Percentiles rank a stretch among this genome's conserved stretches.
phyloP scores from a whole-genome alignment of 2,888 invertebrate genomes.

The Amblyteles armatorius region DNA sequence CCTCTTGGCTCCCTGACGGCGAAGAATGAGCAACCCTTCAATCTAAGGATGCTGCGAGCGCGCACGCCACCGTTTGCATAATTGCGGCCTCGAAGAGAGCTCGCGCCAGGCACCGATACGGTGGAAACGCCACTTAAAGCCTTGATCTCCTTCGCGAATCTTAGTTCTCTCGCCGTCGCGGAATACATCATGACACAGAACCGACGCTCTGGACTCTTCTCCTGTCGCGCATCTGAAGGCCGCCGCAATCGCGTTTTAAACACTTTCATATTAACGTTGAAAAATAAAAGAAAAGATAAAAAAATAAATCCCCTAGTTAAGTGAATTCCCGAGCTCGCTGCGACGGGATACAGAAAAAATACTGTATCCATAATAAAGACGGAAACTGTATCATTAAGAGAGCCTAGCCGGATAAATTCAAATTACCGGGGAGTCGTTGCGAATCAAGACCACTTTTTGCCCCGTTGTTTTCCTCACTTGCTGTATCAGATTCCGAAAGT shows the following conservation, averaged over 20 bases:
- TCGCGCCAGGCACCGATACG: conserved; percentile 56
- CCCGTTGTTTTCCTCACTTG: conserved; percentile 19
- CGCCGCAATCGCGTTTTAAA: conserved; percentile 24
- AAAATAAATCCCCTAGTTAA: conserved; percentile 5
- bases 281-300: neutral
- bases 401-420: conserved; percentile 15
- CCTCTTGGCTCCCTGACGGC: conserved; percentile 55
- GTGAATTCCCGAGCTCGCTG: conserved; percentile 31
- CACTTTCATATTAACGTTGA: neutral
- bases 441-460: conserved; percentile 62
- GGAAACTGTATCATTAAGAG: conserved; percentile 45
- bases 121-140: conserved; percentile 61
- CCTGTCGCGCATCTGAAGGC: conserved; percentile 37
- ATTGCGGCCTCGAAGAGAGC: conserved; percentile 73
- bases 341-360: neutral
- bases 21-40: conserved; percentile 78
- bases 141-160: conserved; percentile 59
- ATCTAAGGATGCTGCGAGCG: conserved; percentile 77
- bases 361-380: conserved; percentile 48
- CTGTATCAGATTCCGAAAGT: neutral
- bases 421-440: conserved; percentile 40
- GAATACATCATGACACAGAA: conserved; percentile 35
- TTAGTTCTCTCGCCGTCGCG: conserved; percentile 33
- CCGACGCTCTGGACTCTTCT: conserved; percentile 19
- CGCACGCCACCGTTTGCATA: conserved; percentile 79